Conservation (phyloP, 2,113 vertebrate genomes). For the Tretioscincus oriximinensis region DNA sequence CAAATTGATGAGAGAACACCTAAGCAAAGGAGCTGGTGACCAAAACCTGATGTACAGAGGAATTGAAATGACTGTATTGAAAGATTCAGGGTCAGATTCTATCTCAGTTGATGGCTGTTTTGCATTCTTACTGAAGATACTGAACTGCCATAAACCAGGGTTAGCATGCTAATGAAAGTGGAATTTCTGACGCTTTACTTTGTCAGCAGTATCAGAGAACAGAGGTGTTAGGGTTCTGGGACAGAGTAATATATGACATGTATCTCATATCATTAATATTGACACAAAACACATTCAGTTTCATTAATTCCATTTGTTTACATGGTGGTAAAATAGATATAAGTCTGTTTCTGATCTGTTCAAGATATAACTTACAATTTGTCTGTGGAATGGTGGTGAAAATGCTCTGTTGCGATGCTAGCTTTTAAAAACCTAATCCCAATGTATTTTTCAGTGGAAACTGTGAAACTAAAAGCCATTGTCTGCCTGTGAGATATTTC, state of each 20-base stretch:
- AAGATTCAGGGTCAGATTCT: conserved; percentile 3
- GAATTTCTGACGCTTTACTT: conserved; percentile 17
- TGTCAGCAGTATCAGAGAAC: conserved; percentile 9
- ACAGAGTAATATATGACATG: not conserved
- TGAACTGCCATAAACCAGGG: conserved; percentile 10
- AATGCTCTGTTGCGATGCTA: not conserved
- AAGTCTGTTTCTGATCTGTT: not conserved
- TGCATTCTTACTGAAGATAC: conserved; percentile 14
- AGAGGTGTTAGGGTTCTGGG: conserved; percentile 11
- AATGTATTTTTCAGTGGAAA: conserved; percentile 7
- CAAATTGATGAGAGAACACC: not conserved
- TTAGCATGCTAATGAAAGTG: conserved; percentile 25
- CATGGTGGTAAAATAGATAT: not conserved
- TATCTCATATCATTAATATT: not conserved
- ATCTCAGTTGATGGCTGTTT: conserved; percentile 16
- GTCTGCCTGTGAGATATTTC: not conserved
- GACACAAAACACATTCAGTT: conserved; percentile 12
- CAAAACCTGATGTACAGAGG: conserved; percentile 5
- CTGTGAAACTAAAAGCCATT: not conserved
- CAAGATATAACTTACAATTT: not conserved
- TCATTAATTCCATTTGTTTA: conserved; percentile 24
- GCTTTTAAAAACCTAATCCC: conserved; percentile 7
- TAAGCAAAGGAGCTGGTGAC: not conserved
- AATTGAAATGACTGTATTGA: not conserved
- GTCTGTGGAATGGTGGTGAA: not conserved